phyloP scores from a whole-genome alignment of 2,113 vertebrate genomes.

The Neotragus pygmaeus region DNA sequence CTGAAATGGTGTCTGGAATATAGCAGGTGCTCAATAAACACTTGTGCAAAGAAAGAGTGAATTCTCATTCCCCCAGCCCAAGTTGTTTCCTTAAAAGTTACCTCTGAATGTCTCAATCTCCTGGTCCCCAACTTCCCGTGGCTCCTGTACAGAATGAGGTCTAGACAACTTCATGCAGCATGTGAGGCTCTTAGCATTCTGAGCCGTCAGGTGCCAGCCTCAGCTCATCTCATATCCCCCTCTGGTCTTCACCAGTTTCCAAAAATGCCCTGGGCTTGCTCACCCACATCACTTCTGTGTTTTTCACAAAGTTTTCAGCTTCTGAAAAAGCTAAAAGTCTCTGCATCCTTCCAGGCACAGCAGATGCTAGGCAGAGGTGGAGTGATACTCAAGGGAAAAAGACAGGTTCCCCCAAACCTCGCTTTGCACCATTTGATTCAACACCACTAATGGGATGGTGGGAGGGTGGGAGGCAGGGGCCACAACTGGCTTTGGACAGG shows the following conservation, averaged over 20 bases:
- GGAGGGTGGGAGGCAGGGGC: not conserved
- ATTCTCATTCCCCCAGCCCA: not conserved
- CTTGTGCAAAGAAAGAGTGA: too few species aligned
- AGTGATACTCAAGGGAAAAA: not conserved
- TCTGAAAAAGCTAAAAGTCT: not conserved
- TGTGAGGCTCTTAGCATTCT: not conserved
- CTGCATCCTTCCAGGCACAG: not conserved
- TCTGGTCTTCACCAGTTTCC: not conserved
- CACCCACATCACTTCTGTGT: not conserved
- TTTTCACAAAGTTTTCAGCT: not conserved
- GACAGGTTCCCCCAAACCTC: not conserved
- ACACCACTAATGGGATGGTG: too few species aligned
- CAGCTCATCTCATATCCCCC: not conserved
- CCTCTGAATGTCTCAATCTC: not conserved
- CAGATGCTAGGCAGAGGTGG: not conserved
- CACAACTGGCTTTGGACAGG: not conserved
- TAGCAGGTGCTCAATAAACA: not conserved
- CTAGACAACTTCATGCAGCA: fast-evolving
- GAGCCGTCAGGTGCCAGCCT: not conserved
- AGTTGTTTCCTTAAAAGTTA: not conserved
- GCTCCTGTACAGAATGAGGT: not conserved
- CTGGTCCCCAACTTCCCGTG: fast-evolving
- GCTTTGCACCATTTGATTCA: fast-evolving
- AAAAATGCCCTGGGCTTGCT: not conserved
- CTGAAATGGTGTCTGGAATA: not conserved